A percentile compares a stretch with the other conserved stretches of the same genome.
These are phyloP conservation scores for Hemiprocne comata DNA, from an alignment of 2,113 vertebrate genomes.

Conservation along the genomic window DNA sequence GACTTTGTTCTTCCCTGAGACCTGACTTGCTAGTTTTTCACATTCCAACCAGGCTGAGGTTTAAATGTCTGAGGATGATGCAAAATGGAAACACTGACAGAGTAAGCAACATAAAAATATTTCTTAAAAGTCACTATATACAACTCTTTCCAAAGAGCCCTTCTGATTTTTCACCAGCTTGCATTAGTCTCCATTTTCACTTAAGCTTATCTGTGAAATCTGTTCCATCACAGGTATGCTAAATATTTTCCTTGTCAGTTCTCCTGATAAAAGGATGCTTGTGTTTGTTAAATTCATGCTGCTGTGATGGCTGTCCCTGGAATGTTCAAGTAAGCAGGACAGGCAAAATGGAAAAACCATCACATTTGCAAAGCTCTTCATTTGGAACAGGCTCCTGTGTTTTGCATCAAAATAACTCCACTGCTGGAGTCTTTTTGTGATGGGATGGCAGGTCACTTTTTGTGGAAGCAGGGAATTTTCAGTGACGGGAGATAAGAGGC, in stretches of 20 bases:
- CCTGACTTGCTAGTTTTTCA: background rate
- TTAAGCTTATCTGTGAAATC: background rate
- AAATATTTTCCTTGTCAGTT: background rate
- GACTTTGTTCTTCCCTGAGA: background rate
- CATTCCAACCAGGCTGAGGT: background rate
- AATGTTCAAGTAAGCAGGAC: background rate
- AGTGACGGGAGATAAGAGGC: background rate
- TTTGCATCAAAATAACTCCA: background rate
- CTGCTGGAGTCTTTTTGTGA: background rate
- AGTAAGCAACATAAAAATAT: background rate
- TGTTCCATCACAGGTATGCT: background rate
- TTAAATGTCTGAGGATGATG: conserved; percentile 6
- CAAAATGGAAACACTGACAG: conserved; percentile 33
- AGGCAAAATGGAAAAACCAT: background rate
- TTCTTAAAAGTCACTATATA: background rate
- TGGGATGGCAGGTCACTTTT: background rate
- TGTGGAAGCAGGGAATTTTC: background rate
- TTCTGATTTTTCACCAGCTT: background rate
- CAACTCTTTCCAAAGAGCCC: background rate
- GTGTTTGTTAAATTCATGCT: background rate
- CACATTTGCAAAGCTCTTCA: background rate
- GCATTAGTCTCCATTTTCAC: background rate
- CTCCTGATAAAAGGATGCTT: background rate
- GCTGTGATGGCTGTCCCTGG: background rate
- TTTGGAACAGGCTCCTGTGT: background rate